phyloP scores from a whole-genome alignment of 2,797 vertebrate genomes.

The Rhynchotus rufescens region DNA sequence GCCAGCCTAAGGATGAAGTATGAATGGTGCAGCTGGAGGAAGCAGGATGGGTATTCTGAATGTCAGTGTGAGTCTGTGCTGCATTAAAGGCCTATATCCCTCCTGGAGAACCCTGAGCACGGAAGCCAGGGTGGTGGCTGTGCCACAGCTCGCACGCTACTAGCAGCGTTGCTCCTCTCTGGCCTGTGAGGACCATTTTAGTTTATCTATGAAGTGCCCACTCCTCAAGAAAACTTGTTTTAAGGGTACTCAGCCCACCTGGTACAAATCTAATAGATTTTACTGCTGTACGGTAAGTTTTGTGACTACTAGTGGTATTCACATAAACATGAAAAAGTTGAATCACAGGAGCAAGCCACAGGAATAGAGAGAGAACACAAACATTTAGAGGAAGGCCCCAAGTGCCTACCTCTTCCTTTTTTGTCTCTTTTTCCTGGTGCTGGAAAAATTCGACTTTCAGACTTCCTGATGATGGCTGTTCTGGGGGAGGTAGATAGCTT shows the following conservation, averaged over 20 bases:
- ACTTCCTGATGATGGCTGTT: slow-evolving; percentile 84
- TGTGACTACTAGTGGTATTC: neutral
- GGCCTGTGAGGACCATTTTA: neutral
- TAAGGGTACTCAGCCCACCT: neutral
- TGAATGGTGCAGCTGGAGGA: neutral
- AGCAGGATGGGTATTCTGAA: neutral
- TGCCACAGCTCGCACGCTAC: neutral
- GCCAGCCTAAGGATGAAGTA: neutral
- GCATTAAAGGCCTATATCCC: neutral
- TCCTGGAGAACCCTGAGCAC: neutral
- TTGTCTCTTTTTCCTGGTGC: slow-evolving; percentile 90
- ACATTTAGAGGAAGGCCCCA: neutral
- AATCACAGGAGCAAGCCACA: neutral
- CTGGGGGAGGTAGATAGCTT: slow-evolving; percentile 93
- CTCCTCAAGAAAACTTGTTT: neutral
- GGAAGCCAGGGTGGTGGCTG: neutral
- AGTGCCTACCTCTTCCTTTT: slow-evolving; percentile 91
- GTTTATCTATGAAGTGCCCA: neutral
- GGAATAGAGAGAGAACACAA: neutral
- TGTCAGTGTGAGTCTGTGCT: neutral
- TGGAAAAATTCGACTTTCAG: slow-evolving; percentile 87
- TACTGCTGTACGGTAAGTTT: neutral
- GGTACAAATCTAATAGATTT: neutral
- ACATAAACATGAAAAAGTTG: neutral
- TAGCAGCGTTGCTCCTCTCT: neutral